Evolutionary conservation across 2,888 invertebrate genomes (phyloP).

Genomic region (Schizotus pectinicornis): DNA sequence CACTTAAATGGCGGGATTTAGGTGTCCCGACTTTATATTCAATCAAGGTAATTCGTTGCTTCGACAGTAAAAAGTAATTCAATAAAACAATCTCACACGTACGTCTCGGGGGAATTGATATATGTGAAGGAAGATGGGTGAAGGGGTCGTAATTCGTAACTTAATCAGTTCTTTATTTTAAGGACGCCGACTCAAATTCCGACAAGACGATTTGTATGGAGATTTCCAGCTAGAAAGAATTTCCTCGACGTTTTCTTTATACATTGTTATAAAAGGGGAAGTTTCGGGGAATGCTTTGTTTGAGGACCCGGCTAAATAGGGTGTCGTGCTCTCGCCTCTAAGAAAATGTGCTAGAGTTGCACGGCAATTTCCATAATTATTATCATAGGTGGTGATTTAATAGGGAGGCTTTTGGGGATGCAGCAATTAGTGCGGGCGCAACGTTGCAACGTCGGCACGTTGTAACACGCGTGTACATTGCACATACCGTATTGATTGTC

Average conservation of each 20-base stretch:
- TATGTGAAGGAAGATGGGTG: conserved; percentile 1
- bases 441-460: too few relatives aligned
- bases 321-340: conserved; percentile 14
- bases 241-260: conserved; percentile 40
- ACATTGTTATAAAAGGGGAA: conserved; percentile 41
- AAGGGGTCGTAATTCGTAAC: conserved; percentile 30
- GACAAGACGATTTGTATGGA: conserved; percentile 52
- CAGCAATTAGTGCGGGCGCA: too few relatives aligned
- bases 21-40: too few relatives aligned
- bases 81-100: conserved; percentile 19
- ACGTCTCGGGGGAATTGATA: conserved; percentile 14
- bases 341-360: conserved; percentile 15
- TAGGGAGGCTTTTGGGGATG: too few relatives aligned
- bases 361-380: conserved; percentile 14
- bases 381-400: conserved; percentile 5
- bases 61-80: neutral
- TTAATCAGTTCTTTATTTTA: conserved; percentile 39
- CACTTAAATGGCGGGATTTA: too few relatives aligned
- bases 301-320: conserved; percentile 19
- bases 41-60: too few relatives aligned
- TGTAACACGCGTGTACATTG: too few relatives aligned
- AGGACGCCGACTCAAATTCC: conserved; percentile 44
- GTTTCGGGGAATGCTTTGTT: conserved; percentile 27
- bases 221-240: conserved; percentile 45
- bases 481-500: too few relatives aligned